Conservation (phyloP, 1,140 invertebrate species). For the Zaprionus africanus region DNA sequence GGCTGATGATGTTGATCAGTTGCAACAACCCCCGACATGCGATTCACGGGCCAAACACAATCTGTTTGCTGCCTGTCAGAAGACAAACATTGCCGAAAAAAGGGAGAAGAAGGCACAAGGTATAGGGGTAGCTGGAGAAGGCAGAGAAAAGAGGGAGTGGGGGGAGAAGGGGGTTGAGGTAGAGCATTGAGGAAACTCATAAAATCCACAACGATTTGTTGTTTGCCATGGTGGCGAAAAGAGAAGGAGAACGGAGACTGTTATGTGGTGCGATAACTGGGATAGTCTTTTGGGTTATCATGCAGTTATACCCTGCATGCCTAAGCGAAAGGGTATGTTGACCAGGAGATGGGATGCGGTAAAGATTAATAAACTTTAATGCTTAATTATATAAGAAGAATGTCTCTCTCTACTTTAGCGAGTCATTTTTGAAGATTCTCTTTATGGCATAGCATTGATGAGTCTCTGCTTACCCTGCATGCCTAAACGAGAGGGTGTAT, state of each 20-base stretch:
- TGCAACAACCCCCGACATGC: slow-evolving; percentile 54
- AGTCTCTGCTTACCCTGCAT: no score
- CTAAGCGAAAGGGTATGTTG: neutral
- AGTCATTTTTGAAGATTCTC: no score
- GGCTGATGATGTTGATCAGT: slow-evolving; percentile 33
- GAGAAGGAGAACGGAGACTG: slow-evolving; percentile 28
- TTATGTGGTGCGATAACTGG: slow-evolving; percentile 61
- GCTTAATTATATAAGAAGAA: no score
- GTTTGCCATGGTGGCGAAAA: slow-evolving; percentile 30
- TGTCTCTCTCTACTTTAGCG: no score
- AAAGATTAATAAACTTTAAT: neutral
- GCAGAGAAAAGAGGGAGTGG: neutral
- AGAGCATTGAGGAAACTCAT: slow-evolving; percentile 64
- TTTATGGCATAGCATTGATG: no score
- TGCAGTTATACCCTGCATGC: slow-evolving; percentile 12
- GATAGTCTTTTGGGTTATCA: slow-evolving; percentile 49
- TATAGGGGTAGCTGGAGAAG: slow-evolving; percentile 3
- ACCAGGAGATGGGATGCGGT: neutral
- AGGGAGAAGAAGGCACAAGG: slow-evolving; percentile 4
- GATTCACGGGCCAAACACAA: slow-evolving; percentile 59
- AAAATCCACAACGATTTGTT: slow-evolving; percentile 81
- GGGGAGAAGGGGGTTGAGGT: neutral
- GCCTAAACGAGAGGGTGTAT: no score
- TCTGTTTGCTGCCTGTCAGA: slow-evolving; percentile 81
- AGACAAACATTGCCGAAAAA: slow-evolving; percentile 58